These are phyloP conservation scores for Zaprionus nigranus DNA, from an alignment of 1,140 invertebrate genomes.

Conservation along the genomic window DNA sequence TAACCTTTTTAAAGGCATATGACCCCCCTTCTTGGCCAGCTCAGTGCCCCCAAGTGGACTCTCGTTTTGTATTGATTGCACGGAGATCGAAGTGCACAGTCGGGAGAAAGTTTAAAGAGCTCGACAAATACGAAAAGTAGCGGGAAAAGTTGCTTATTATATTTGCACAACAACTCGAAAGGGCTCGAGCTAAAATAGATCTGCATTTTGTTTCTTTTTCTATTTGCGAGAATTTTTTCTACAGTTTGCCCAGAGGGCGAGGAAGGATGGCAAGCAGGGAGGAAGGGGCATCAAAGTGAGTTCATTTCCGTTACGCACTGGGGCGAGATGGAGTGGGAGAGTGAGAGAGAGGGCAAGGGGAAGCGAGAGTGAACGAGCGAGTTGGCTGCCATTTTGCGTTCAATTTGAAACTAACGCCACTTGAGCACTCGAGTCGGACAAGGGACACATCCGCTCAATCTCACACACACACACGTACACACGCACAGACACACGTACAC, in stretches of 20 bases:
- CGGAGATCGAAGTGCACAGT: slow-evolving; percentile 61
- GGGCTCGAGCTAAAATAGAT: slow-evolving; percentile 30
- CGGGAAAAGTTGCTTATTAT: slow-evolving; percentile 80
- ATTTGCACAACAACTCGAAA: slow-evolving; percentile 51
- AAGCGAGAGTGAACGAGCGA: slow-evolving; percentile 5
- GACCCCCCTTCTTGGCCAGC: neutral
- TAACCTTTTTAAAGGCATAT: slow-evolving; percentile 7
- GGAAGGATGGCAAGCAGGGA: neutral
- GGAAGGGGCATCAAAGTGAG: neutral
- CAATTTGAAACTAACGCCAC: slow-evolving; percentile 64
- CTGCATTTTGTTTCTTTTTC: slow-evolving; percentile 32
- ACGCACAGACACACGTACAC: neutral
- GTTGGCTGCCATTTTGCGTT: slow-evolving; percentile 58
- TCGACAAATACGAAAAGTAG: slow-evolving; percentile 76
- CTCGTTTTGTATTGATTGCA: slow-evolving; percentile 55
- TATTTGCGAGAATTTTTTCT: slow-evolving; percentile 4
- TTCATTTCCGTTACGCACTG: slow-evolving; percentile 64
- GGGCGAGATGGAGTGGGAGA: slow-evolving; percentile 8
- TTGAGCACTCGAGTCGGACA: slow-evolving; percentile 38
- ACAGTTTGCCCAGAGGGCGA: neutral
- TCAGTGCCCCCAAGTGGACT: neutral
- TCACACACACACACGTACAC: neutral
- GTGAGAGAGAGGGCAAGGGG: neutral
- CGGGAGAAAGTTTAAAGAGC: slow-evolving; percentile 76
- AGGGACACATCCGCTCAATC: slow-evolving; percentile 1